These are phyloP conservation scores for Zapus hudsonius DNA, from an alignment of 2,113 vertebrate species.

Conservation along the genomic window DNA sequence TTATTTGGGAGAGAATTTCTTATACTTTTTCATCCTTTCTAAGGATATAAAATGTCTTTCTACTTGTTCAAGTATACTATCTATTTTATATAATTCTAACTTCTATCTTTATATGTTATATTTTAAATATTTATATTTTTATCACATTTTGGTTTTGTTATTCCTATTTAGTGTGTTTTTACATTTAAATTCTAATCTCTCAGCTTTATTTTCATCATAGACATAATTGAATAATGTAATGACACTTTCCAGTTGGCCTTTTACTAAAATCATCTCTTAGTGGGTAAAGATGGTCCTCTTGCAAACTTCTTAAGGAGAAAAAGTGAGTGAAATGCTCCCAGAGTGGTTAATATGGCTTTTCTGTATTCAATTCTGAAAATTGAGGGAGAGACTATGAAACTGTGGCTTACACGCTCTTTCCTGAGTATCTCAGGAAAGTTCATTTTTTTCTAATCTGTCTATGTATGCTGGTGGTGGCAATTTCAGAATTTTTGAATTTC, in stretches of 20 bases:
- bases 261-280: not conserved
- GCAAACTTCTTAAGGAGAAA: not conserved
- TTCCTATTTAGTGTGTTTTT: conserved; percentile 8
- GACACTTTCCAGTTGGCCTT: not conserved
- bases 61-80: not conserved
- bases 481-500: not conserved
- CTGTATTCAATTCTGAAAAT: not conserved
- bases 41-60: not conserved
- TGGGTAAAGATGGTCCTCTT: not conserved
- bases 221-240: not conserved
- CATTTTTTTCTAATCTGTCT: not conserved
- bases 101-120: not conserved
- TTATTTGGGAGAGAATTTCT: not conserved
- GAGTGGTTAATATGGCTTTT: not conserved
- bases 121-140: not conserved
- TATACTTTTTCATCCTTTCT: not conserved
- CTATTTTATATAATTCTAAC: not conserved
- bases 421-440: not conserved
- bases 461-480: not conserved
- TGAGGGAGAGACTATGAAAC: not conserved
- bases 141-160: not conserved
- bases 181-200: conserved; percentile 9
- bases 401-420: not conserved
- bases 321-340: not conserved
- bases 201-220: not conserved